phyloP scores from a whole-genome alignment of 1,140 invertebrate species.

The Trinorchestia longiramus region DNA sequence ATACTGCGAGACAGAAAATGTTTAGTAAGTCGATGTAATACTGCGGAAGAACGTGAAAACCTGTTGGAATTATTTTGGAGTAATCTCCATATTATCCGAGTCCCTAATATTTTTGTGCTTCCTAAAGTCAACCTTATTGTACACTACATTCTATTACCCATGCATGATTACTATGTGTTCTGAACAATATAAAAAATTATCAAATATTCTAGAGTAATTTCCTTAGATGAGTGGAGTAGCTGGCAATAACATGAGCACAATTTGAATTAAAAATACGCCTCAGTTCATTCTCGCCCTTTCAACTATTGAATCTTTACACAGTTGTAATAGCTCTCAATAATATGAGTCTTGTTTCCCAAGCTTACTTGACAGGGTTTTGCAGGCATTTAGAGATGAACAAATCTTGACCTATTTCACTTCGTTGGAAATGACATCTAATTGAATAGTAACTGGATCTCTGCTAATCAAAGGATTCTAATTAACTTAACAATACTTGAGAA shows the following conservation, averaged over 20 bases:
- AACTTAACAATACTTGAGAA: background rate
- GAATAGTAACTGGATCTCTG: background rate
- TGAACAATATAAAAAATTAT: too few relatives aligned
- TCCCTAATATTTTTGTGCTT: too few relatives aligned
- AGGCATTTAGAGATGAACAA: too few relatives aligned
- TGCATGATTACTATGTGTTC: too few relatives aligned
- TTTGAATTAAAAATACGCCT: background rate
- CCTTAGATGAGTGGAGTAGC: too few relatives aligned
- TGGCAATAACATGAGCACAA: background rate
- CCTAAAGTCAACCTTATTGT: too few relatives aligned
- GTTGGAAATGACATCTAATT: background rate
- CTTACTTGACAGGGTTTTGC: too few relatives aligned
- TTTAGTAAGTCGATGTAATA: background rate
- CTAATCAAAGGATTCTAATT: background rate
- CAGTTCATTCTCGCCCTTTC: background rate
- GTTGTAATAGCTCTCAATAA: background rate
- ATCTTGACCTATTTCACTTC: background rate
- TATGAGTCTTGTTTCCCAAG: background rate
- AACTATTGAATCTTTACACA: background rate
- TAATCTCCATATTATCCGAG: too few relatives aligned
- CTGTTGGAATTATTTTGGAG: too few relatives aligned
- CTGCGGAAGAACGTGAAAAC: background rate
- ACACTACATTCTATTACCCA: too few relatives aligned
- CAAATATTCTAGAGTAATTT: too few relatives aligned
- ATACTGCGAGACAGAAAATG: too few relatives aligned